Base-by-base conservation (phyloP, 2,797 vertebrate genomes). In the Moxostoma hubbsi region DNA sequence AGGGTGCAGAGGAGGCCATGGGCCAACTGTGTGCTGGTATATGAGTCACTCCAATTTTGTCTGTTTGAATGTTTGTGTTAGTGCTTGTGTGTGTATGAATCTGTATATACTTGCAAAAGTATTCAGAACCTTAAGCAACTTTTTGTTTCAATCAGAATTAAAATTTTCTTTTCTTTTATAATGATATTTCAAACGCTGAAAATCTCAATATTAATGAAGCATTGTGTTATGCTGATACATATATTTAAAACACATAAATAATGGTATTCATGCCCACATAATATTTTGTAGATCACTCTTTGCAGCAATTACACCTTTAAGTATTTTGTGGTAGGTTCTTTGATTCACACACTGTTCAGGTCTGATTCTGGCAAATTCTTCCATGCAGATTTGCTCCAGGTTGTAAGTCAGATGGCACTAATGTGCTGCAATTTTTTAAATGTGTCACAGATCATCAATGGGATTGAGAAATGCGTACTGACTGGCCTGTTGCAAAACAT, bases 61-160 rank as follows among this genome's bases (percentile, higher is more conserved):
- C 69, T 85, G 70, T 81, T 53, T 79, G 72, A 72, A 16, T 65
- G 67, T 79, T 73, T 64, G 73, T 75, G 67, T 68, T 57, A 71
- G 46, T 63, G 73, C 62, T 24, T 78, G 82, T 76, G 69, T 67
- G 62, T 77, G 82, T 70, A 64, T 75, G 62, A 18, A 53, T 67
- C 59, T 74, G 81, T 63, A 71, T 63, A 71, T 46, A 53, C 69
- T 43, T 18, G 76, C 62, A 63, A 54, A 57, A 72, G 77, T 75
- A 49, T 6, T 15, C 11, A 66, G n/a, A 10, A 43, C 11, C 53
- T 15, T 54, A 24, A 51, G 16, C 10, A 2, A 45, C 0, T 69
- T 50, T 58, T 43, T 67, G 65, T 67, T n/a, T n/a, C 4, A 15
- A 58, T 57, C 54, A 57, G n/a, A 15, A 15, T 57, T 36, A 4